Conservation (phyloP, 2,888 invertebrate species). For the Apotomis capreana region DNA sequence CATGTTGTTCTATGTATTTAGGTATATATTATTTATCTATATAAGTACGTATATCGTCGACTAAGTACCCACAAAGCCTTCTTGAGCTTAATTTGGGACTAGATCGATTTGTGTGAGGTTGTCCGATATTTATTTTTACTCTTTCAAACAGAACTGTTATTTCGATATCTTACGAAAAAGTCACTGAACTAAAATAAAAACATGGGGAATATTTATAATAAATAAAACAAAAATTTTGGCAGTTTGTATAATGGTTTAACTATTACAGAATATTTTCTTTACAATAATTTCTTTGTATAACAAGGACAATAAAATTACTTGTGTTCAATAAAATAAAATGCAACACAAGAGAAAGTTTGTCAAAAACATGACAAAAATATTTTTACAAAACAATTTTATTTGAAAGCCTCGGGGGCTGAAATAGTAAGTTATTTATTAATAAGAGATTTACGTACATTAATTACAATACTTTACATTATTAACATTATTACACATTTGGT, state of each 20-base stretch:
- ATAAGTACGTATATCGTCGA: too few relatives aligned
- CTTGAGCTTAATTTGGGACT: too few relatives aligned
- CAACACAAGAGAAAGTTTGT: conserved; percentile 67
- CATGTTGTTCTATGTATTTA: too few relatives aligned
- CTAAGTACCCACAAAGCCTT: too few relatives aligned
- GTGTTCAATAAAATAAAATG: conserved; percentile 80
- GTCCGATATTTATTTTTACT: too few relatives aligned
- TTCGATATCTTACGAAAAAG: too few relatives aligned
- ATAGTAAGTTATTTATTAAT: conserved; percentile 36
- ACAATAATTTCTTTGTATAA: conserved; percentile 79
- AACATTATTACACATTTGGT: conserved; percentile 38
- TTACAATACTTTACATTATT: conserved; percentile 41
- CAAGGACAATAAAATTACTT: conserved; percentile 68
- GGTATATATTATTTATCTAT: too few relatives aligned
- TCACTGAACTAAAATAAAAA: background rate
- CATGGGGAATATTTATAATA: background rate
- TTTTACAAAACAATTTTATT: conserved; percentile 57
- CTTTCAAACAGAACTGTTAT: too few relatives aligned
- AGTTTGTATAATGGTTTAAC: conserved; percentile 78
- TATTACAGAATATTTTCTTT: conserved; percentile 73
- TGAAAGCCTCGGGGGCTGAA: conserved; percentile 33
- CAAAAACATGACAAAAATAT: conserved; percentile 66
- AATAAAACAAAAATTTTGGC: conserved; percentile 63
- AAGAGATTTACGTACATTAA: conserved; percentile 40
- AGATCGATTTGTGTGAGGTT: too few relatives aligned